Evolutionary conservation across 2,113 vertebrate species (phyloP).

Genomic region (Hippocampus guttulatus): DNA sequence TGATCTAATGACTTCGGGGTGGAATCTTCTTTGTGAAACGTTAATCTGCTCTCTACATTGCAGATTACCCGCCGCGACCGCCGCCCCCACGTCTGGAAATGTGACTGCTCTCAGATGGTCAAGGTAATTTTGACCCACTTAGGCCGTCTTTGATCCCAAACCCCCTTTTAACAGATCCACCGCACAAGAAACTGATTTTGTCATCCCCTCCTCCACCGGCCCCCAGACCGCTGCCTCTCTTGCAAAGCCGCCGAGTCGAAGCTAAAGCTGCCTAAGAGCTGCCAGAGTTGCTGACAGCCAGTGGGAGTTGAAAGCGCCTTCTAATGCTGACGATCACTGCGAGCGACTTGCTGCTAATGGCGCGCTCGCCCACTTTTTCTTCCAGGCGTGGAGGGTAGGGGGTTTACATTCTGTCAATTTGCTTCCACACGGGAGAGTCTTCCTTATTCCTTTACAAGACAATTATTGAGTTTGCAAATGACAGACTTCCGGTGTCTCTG

Average conservation of each 20-base stretch:
- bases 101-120: slow-evolving; percentile 69
- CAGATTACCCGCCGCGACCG: slow-evolving; percentile 55
- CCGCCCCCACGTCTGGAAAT: slow-evolving; percentile 49
- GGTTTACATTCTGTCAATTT: slow-evolving; percentile 20
- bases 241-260: slow-evolving; percentile 52
- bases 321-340: slow-evolving; percentile 66
- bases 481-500: slow-evolving; percentile 35
- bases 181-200: slow-evolving; percentile 62
- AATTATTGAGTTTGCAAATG: slow-evolving; percentile 47
- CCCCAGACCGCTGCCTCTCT: slow-evolving; percentile 49
- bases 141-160: slow-evolving; percentile 69
- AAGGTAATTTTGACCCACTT: slow-evolving; percentile 76
- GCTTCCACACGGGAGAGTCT: slow-evolving; percentile 28
- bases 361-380: slow-evolving; percentile 40
- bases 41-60: slow-evolving; percentile 69
- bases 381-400: background rate
- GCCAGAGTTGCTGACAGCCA: slow-evolving; percentile 67
- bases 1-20: slow-evolving; percentile 67
- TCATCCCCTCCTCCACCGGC: slow-evolving; percentile 31
- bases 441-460: slow-evolving; percentile 45
- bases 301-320: slow-evolving; percentile 67
- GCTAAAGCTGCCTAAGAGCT: slow-evolving; percentile 58
- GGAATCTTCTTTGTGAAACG: slow-evolving; percentile 63
- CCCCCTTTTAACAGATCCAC: slow-evolving; percentile 64
- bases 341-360: slow-evolving; percentile 66